These are phyloP conservation scores for Ectemnius lituratus DNA, from an alignment of 2,888 invertebrate genomes.

Conservation along the genomic window DNA sequence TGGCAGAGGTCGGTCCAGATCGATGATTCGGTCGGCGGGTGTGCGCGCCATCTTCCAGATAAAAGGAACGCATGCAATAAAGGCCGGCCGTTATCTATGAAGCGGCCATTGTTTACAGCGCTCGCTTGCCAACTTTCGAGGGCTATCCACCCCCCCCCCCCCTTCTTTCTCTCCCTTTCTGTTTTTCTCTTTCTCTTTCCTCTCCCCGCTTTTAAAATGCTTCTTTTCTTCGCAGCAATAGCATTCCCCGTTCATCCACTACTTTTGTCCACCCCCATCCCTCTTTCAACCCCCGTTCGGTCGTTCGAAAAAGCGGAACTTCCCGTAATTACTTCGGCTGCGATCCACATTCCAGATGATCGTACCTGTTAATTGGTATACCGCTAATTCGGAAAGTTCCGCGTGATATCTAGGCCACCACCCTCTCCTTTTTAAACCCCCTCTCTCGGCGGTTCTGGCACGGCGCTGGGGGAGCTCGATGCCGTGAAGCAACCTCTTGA, in stretches of 20 bases:
- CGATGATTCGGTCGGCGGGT: conserved; percentile 34
- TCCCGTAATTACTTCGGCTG: conserved; percentile 35
- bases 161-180: no score
- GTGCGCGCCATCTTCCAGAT: no score
- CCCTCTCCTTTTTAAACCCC: no score
- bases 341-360: conserved; percentile 15
- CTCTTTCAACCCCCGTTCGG: no score
- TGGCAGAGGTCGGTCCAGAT: conserved; percentile 30
- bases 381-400: no score
- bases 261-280: neutral
- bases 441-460: no score
- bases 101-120: conserved; percentile 57
- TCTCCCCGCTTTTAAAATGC: neutral
- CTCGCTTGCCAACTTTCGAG: conserved; percentile 50
- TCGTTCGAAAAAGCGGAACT: conserved; percentile 17
- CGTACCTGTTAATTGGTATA: conserved; percentile 18
- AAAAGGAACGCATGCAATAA: conserved; percentile 55
- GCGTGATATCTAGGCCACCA: no score
- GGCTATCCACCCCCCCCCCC: conserved; percentile 37
- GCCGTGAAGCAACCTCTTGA: no score
- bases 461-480: no score
- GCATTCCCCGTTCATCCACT: conserved; percentile 22
- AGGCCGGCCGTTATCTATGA: conserved; percentile 48
- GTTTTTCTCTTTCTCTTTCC: conserved; percentile 14
- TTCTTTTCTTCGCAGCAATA: neutral